A percentile compares a stretch with the other conserved stretches of the same genome.
phyloP scores from a whole-genome alignment of 2,888 invertebrate species.

The Polydrusus cervinus region DNA sequence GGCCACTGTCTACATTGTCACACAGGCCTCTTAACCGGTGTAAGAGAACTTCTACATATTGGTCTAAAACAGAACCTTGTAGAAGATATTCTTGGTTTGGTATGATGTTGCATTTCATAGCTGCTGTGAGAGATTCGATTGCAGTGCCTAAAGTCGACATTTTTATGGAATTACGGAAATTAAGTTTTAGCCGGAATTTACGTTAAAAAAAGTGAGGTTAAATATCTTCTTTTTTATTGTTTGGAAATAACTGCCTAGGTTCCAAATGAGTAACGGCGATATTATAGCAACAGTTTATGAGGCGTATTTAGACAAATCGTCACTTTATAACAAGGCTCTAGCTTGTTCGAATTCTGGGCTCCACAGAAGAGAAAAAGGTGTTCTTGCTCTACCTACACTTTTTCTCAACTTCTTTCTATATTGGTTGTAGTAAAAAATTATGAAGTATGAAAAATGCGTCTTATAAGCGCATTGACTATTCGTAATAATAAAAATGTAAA shows the following conservation, averaged over 20 bases:
- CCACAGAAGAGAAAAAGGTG: too few species aligned
- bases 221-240: background rate
- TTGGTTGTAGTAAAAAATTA: too few species aligned
- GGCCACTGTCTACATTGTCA: conserved; percentile 92
- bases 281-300: background rate
- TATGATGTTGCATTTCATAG: conserved; percentile 88
- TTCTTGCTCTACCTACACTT: too few species aligned
- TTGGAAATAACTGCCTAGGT: background rate
- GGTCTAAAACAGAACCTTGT: conserved; percentile 94
- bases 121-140: conserved; percentile 85
- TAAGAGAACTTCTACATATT: conserved; percentile 90
- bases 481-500: too few species aligned
- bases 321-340: too few species aligned
- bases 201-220: conserved; percentile 1
- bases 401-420: too few species aligned
- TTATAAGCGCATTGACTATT: too few species aligned
- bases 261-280: too few species aligned
- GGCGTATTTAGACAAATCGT: background rate
- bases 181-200: background rate
- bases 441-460: too few species aligned
- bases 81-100: conserved; percentile 95
- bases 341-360: too few species aligned
- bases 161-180: conserved; percentile 45
- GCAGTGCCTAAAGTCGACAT: conserved; percentile 75
- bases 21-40: conserved; percentile 93